Percentiles rank a stretch among this genome's conserved stretches.
These are phyloP conservation scores for Potorous gilbertii DNA, from an alignment of 2,797 vertebrate species.

Conservation along the genomic window DNA sequence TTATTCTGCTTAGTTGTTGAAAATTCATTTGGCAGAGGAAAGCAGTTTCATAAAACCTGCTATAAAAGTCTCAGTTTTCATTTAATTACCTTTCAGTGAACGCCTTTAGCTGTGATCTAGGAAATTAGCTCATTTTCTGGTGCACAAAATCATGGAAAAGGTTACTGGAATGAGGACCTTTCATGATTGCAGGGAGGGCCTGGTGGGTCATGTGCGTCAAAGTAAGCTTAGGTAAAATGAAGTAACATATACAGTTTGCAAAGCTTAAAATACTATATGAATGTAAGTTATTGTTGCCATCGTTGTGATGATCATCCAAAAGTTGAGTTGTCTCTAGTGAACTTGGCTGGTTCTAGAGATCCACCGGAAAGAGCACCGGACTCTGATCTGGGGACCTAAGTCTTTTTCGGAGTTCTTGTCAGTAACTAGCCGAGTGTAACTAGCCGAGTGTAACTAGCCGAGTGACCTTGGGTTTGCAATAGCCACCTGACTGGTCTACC, in stretches of 20 bases:
- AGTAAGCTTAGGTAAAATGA: background rate
- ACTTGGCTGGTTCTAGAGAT: background rate
- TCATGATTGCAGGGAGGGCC: background rate
- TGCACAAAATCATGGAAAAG: background rate
- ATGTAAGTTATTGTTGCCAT: background rate
- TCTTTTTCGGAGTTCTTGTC: background rate
- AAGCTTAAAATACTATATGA: background rate
- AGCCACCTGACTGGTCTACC: background rate
- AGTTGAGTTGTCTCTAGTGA: background rate
- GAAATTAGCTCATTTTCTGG: constrained; percentile 44
- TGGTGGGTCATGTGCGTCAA: background rate
- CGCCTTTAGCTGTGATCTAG: background rate
- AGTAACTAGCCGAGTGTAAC: too few relatives aligned
- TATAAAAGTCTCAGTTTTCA: background rate
- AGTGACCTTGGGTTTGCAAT: background rate
- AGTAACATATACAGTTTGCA: background rate
- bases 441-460: too few relatives aligned
- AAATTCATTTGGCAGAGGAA: background rate
- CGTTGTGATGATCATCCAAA: background rate
- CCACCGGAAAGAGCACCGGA: background rate
- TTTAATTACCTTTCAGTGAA: background rate
- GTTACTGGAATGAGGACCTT: background rate
- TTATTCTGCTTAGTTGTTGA: background rate
- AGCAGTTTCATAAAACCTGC: background rate
- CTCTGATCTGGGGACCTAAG: background rate